phyloP scores from a whole-genome alignment of 2,113 vertebrate species.

The Channa argus region DNA sequence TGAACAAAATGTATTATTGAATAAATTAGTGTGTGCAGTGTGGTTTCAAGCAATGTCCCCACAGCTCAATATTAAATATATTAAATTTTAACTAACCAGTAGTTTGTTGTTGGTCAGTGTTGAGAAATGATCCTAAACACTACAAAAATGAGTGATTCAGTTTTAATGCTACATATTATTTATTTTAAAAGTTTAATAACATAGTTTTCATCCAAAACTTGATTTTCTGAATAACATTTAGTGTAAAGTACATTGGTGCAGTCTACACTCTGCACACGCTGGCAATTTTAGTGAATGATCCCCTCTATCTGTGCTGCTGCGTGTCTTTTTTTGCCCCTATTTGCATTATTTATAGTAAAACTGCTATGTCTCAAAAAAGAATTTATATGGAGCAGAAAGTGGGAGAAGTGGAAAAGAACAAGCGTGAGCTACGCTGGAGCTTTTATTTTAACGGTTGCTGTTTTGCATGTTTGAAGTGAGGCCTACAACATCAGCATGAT shows the following conservation, averaged over 20 bases:
- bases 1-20: too few species aligned
- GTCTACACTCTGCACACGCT: constrained; percentile 1
- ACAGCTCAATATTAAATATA: too few species aligned
- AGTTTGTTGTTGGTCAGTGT: too few species aligned
- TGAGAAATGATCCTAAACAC: too few species aligned
- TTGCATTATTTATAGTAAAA: constrained; percentile 69
- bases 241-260: background rate
- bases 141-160: too few species aligned
- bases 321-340: constrained; percentile 44
- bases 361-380: constrained; percentile 66
- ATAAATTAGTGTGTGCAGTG: too few species aligned
- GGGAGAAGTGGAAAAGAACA: constrained; percentile 30
- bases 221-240: background rate
- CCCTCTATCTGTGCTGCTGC: constrained; percentile 20
- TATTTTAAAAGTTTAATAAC: background rate
- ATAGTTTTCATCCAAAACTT: too few species aligned
- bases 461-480: constrained; percentile 41
- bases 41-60: too few species aligned
- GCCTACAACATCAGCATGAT: too few species aligned
- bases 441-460: constrained; percentile 41
- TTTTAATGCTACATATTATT: too few species aligned
- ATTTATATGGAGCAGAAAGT: constrained; percentile 58
- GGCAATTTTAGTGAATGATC: constrained; percentile 19
- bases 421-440: constrained; percentile 6
- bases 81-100: too few species aligned